A percentile compares a stretch with the other conserved stretches of the same genome.
Evolutionary conservation across 2,888 invertebrate species (phyloP).

Genomic region (Plagiodera versicolora): DNA sequence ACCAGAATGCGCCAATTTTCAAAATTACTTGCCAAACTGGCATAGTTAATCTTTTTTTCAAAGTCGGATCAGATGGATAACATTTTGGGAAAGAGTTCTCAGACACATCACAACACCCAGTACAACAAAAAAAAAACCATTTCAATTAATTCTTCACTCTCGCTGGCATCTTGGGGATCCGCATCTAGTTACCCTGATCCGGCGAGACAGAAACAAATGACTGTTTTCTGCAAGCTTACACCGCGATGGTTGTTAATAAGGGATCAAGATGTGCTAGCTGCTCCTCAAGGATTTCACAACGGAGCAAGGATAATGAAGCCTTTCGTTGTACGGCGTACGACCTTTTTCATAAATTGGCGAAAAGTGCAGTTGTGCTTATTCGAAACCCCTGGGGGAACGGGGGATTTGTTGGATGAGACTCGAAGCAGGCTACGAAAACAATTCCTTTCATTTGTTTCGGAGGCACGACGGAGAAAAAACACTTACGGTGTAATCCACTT

Average conservation of each 20-base stretch:
- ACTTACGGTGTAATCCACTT: too few species aligned
- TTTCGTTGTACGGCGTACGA: slow-evolving; percentile 60
- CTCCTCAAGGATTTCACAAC: slow-evolving; percentile 42
- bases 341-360: slow-evolving; percentile 63
- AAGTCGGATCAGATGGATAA: too few species aligned
- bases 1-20: too few species aligned
- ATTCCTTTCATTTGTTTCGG: too few species aligned
- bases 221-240: slow-evolving; percentile 27
- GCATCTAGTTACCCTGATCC: slow-evolving; percentile 37
- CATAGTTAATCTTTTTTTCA: too few species aligned
- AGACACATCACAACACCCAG: too few species aligned
- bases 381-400: slow-evolving; percentile 55
- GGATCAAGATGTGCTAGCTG: slow-evolving; percentile 36
- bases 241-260: slow-evolving; percentile 38
- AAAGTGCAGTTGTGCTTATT: slow-evolving; percentile 60
- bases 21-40: too few species aligned
- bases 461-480: too few species aligned
- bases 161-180: background rate
- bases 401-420: background rate
- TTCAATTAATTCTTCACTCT: background rate
- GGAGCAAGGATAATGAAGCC: slow-evolving; percentile 60
- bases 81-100: too few species aligned
- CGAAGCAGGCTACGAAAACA: too few species aligned
- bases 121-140: too few species aligned
- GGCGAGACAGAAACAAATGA: slow-evolving; percentile 35